Base-by-base conservation (phyloP, 1,140 invertebrate genomes). In the Aphaenogaster floridana region DNA sequence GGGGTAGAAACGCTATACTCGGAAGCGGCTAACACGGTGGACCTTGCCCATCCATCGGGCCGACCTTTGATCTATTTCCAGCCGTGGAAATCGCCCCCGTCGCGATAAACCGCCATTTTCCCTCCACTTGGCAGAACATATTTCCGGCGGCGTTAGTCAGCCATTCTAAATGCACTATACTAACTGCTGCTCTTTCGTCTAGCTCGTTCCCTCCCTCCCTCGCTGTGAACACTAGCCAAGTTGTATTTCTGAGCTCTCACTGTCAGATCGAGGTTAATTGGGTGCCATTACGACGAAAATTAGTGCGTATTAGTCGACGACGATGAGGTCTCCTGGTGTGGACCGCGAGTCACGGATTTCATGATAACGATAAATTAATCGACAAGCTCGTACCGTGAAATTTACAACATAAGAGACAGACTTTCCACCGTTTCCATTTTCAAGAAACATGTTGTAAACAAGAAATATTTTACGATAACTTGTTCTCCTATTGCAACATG, bases 31-130 rank as follows among this genome's bases (percentile, higher is more conserved):
- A 45, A 69, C 63, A 36, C 63, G 61, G 28, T 45, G 80, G 74
- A 85, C 86, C 78, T 92, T 86, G 81, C 85, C 34, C 72, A 86
- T 84, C 89, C 78, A 57, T 83, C 36, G 79, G 69, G 76, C 80
- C 92, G 93, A 94, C 91, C 93, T 94, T 93, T 93, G 93, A 93
- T 94, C 93, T 93, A 94, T 94, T 94, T 93, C 89, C 86, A 90
- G 89, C 74, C 50, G 54, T 86, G 81, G 42, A 84, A 84, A 76
- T 84, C 80, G 54, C 80, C 80, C 42, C 79, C 85, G 88, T 79
- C 68, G 63, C 86, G 77, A 91, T 86, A 86, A 91, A 88, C 80
- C 89, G 86, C 39, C 87, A 84, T 91, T 86, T 86, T 85, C 77
- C 48, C 69, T 77, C 66, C 78, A 57, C 48, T 86, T 64, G 69